Evolutionary conservation across 1,140 invertebrate genomes (phyloP).

Genomic region (Teleopsis dalmanni): DNA sequence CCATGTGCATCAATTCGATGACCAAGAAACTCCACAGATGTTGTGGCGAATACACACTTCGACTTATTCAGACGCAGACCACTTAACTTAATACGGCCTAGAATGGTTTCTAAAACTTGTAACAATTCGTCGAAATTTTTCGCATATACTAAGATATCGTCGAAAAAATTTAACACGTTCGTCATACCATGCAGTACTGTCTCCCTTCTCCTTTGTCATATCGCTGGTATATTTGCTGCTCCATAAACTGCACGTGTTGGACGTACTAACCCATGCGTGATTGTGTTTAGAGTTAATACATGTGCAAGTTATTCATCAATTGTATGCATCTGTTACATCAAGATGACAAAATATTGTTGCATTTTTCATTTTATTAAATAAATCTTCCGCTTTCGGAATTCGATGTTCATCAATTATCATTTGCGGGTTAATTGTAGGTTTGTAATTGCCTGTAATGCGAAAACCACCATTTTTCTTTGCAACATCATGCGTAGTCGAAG

Average conservation of each 20-base stretch:
- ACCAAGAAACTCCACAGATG: neutral
- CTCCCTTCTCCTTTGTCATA: constrained; percentile 20
- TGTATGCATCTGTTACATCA: too few species aligned
- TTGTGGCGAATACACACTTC: neutral
- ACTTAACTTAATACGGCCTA: constrained; percentile 11
- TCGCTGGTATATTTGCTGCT: constrained; percentile 16
- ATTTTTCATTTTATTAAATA: constrained; percentile 20
- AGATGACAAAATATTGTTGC: constrained; percentile 2
- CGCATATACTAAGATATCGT: constrained; percentile 9
- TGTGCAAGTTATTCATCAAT: too few species aligned
- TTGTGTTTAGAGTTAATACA: constrained; percentile 8
- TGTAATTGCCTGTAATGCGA: too few species aligned
- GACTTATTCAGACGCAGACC: neutral
- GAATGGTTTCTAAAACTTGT: constrained; percentile 6
- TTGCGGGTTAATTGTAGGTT: too few species aligned
- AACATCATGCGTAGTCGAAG: too few species aligned
- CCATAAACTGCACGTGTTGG: constrained; percentile 18
- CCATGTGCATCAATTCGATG: neutral
- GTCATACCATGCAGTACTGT: constrained; percentile 10
- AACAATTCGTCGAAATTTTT: constrained; percentile 3
- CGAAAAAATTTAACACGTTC: constrained; percentile 4
- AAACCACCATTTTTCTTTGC: too few species aligned
- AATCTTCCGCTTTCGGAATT: too few species aligned
- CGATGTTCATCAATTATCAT: too few species aligned
- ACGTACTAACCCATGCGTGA: constrained; percentile 27